Conservation (phyloP, 2,888 invertebrate genomes). For the Junonia oenone region DNA sequence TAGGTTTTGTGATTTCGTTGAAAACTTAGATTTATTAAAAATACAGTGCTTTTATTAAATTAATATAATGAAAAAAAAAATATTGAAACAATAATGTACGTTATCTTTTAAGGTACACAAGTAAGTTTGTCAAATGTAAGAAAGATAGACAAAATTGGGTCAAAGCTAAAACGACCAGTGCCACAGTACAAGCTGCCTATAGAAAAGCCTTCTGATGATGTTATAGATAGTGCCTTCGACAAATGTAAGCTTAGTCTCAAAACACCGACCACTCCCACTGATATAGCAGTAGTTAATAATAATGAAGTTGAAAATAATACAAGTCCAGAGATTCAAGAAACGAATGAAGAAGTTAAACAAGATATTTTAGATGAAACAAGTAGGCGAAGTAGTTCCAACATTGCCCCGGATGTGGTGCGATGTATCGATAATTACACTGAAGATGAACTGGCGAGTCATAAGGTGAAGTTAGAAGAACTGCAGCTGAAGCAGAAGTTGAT, state of each 20-base stretch:
- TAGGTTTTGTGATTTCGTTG: too few species aligned
- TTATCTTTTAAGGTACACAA: conserved; percentile 31
- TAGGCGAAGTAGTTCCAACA: conserved; percentile 39
- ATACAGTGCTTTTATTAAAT: too few species aligned
- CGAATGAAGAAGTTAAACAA: conserved; percentile 16
- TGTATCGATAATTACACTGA: conserved; percentile 57
- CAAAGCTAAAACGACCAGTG: conserved; percentile 37
- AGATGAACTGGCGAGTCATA: conserved; percentile 61
- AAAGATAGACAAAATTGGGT: conserved; percentile 47
- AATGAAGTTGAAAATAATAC: conserved; percentile 25
- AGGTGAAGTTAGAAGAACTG: conserved; percentile 82
- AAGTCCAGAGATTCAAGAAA: conserved; percentile 33
- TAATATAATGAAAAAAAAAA: too few species aligned
- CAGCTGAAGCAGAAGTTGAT: conserved; percentile 86
- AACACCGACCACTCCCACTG: conserved; percentile 35
- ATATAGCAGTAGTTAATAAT: conserved; percentile 30
- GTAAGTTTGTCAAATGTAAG: conserved; percentile 36
- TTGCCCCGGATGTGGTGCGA: conserved; percentile 53
- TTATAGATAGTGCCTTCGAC: conserved; percentile 56
- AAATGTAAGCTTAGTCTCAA: conserved; percentile 65
- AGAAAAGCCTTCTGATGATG: conserved; percentile 50
- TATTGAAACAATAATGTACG: too few species aligned
- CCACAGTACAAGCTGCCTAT: conserved; percentile 44
- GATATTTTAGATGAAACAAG: conserved; percentile 23
- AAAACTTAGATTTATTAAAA: too few species aligned